Evolutionary conservation across 2,888 invertebrate species (phyloP).

Genomic region (Chymomyza procnemis): DNA sequence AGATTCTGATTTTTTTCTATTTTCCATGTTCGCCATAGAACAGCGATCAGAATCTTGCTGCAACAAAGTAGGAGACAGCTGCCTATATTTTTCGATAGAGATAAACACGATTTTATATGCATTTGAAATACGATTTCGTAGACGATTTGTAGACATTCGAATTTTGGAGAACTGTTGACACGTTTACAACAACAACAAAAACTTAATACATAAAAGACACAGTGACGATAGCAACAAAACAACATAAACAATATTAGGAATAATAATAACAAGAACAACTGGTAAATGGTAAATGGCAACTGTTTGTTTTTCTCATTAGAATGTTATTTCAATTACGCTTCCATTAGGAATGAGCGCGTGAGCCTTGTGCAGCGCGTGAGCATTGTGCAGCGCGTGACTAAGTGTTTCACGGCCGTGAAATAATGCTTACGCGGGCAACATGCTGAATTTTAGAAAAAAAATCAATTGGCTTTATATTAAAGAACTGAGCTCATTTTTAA

Average conservation of each 20-base stretch:
- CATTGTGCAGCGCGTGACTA: not conserved
- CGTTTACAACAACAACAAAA: slow-evolving; percentile 32
- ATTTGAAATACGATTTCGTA: too few relatives aligned
- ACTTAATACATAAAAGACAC: too few relatives aligned
- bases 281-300: slow-evolving; percentile 10
- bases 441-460: too few relatives aligned
- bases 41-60: too few relatives aligned
- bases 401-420: not conserved
- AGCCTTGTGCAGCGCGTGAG: not conserved
- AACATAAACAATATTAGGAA: slow-evolving; percentile 14
- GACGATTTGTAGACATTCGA: not conserved
- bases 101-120: too few relatives aligned
- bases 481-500: too few relatives aligned
- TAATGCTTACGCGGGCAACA: too few relatives aligned
- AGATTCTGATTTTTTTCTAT: too few relatives aligned
- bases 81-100: too few relatives aligned
- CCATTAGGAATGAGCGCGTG: not conserved
- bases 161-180: slow-evolving; percentile 20
- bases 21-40: too few relatives aligned
- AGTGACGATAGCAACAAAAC: slow-evolving; percentile 2
- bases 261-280: slow-evolving; percentile 11
- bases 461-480: too few relatives aligned
- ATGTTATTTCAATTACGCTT: slow-evolving; percentile 40
- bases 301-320: slow-evolving; percentile 42
- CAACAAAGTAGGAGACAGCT: too few relatives aligned